Evolutionary conservation across 2,113 vertebrate genomes (phyloP).

Genomic region (Gobio gobio): DNA sequence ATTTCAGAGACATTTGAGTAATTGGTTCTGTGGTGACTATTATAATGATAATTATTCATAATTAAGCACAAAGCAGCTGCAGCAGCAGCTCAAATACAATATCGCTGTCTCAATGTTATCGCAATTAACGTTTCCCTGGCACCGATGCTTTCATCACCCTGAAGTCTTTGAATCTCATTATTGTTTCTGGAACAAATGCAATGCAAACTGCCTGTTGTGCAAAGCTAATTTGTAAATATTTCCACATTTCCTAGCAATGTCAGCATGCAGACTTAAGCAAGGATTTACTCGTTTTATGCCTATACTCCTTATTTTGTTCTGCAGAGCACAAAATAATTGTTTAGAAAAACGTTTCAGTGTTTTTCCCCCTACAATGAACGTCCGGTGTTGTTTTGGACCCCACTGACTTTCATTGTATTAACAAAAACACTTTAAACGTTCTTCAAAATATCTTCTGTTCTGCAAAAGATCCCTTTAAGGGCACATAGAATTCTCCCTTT

Average conservation of each 20-base stretch:
- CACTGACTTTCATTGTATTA: not conserved
- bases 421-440: not conserved
- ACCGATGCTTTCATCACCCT: not conserved
- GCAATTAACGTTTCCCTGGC: not conserved
- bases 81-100: constrained; percentile 27
- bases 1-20: constrained; percentile 44
- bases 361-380: not conserved
- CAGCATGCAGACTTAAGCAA: not conserved
- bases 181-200: not conserved
- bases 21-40: constrained; percentile 35
- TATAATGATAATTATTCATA: constrained; percentile 33
- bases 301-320: not conserved
- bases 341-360: not conserved
- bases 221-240: not conserved
- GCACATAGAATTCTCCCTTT: not conserved
- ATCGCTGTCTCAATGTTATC: constrained; percentile 2
- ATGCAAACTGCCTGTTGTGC: not conserved
- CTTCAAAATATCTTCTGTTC: not conserved
- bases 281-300: not conserved
- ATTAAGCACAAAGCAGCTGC: constrained; percentile 43
- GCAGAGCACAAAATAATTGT: not conserved
- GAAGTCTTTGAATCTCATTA: not conserved
- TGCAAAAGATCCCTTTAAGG: not conserved
- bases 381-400: not conserved
- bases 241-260: not conserved